Base-by-base conservation (phyloP, 1,140 invertebrate species). In the Protaetia brevitarsis region DNA sequence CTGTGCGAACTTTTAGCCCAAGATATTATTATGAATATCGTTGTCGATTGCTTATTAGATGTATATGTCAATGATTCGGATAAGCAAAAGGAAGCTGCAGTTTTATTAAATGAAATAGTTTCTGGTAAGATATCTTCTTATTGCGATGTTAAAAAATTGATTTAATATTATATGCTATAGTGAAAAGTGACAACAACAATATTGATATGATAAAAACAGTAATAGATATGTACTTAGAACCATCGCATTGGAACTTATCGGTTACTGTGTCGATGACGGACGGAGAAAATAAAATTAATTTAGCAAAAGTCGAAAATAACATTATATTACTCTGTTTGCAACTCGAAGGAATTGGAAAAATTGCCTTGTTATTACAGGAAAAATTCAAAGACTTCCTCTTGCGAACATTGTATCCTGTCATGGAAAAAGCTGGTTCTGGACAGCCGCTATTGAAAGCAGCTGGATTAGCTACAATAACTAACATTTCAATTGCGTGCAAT, bases 391-490 rank as follows among this genome's bases (percentile, higher is more conserved):
- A 74, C 11, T 86, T 82, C 78, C 71, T 89, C 51, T 68, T 89
- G 16, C 84, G 85, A 71, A 85, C 83, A 4, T 74, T 90, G n/a
- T 89, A 87, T 69, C 71, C 86, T n/a, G 71, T 89, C 16, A 78
- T 89, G 63, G 88, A 89, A 79, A 80, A 83, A 77, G 85, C 87
- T 64, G 87, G 88, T 84, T 85, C 83, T 70, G 76, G 78, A 51
- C 82, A 87, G 70, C 77, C 79, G 37, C 72, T 84, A 60, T 78
- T 88, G 0, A 82, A 82, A 69, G 67, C 77, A 57, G 77, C 84
- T 2, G 88, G 87, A 10, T 70, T 84, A 16, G 74, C 74, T 58
- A 81, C 85, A n/a, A 74, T 88, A 1, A 71, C 79, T 36, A 78
- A 80, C 60, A 79, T 89, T 16, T 81, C 85, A 2, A 58, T 69